Evolutionary conservation across 2,797 vertebrate species (phyloP).

Genomic region (Gadopsis marmoratus): DNA sequence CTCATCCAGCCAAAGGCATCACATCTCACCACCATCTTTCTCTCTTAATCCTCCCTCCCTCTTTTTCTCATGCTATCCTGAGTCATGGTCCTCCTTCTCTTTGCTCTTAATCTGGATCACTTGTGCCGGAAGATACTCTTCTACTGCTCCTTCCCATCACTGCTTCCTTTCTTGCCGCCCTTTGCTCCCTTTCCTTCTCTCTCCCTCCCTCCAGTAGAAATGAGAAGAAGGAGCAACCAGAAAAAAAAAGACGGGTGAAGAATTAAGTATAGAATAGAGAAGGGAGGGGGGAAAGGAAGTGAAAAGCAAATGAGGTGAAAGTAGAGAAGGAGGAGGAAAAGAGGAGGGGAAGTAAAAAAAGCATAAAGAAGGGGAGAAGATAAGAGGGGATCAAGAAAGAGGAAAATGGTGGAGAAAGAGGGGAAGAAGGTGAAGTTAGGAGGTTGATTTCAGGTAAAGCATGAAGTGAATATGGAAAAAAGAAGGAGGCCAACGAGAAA

Average conservation of each 20-base stretch:
- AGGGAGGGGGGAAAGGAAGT: neutral
- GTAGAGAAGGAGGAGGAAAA: neutral
- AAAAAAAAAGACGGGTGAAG: neutral
- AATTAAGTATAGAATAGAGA: neutral
- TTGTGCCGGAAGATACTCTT: conserved; percentile 12
- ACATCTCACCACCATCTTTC: conserved; percentile 18
- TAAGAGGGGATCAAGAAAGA: neutral
- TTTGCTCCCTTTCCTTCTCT: conserved; percentile 15
- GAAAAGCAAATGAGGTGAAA: neutral
- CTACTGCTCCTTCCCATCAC: neutral
- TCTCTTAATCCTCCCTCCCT: conserved; percentile 6
- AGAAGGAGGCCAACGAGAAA: neutral
- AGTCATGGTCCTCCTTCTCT: conserved; percentile 17
- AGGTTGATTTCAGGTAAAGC: neutral
- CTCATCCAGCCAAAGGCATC: conserved; percentile 21
- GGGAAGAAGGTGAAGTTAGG: neutral
- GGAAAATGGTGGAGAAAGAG: conserved; percentile 4
- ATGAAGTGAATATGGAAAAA: neutral
- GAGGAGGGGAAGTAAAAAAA: too few relatives aligned
- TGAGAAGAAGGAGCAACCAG: neutral
- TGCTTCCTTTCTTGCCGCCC: neutral
- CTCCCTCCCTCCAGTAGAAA: conserved; percentile 12
- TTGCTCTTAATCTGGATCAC: conserved; percentile 23
- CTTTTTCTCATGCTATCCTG: conserved; percentile 13
- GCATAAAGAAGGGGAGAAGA: neutral